Percentiles rank a stretch among this genome's conserved stretches.
Conservation (phyloP, 2,888 invertebrate genomes). For the Drosophila sordidula region DNA sequence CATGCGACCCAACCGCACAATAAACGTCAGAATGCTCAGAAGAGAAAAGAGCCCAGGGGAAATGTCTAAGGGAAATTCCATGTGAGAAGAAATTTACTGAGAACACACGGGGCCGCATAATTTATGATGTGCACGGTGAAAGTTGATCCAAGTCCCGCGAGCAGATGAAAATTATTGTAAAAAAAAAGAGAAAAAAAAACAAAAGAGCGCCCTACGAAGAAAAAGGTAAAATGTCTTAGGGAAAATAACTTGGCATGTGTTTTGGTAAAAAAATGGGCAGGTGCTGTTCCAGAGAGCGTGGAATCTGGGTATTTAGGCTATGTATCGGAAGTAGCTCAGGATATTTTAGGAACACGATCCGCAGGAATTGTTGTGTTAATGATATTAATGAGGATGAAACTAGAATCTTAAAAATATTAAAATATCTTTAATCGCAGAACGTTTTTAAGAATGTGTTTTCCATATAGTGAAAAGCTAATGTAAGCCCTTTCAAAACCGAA, state of each 20-base stretch:
- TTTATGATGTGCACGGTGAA: conserved; percentile 75
- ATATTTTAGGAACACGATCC: conserved; percentile 22
- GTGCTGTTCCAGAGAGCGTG: conserved; percentile 23
- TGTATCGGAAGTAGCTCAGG: conserved; percentile 35
- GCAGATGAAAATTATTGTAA: conserved; percentile 53
- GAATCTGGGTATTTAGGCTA: conserved; percentile 12
- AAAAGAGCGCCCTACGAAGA: conserved; percentile 2
- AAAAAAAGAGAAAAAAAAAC: conserved; percentile 5
- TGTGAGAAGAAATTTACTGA: conserved; percentile 50
- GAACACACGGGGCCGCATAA: conserved; percentile 54
- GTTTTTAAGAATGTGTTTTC: too few relatives aligned
- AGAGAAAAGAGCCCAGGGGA: conserved; percentile 50
- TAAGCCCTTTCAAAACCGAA: too few relatives aligned
- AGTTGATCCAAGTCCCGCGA: conserved; percentile 78
- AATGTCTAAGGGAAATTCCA: conserved; percentile 56
- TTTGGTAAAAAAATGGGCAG: conserved; percentile 54
- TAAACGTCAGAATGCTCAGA: conserved; percentile 62
- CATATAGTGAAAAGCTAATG: too few relatives aligned
- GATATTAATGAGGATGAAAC: conserved; percentile 23
- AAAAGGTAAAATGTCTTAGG: conserved; percentile 17
- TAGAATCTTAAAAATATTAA: neutral
- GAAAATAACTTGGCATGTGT: conserved; percentile 40
- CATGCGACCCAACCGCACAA: conserved; percentile 69
- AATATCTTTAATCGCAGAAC: too few relatives aligned
- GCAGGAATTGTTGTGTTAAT: conserved; percentile 9